Base-by-base conservation (phyloP, 2,113 vertebrate genomes). In the Gambusia holbrooki region DNA sequence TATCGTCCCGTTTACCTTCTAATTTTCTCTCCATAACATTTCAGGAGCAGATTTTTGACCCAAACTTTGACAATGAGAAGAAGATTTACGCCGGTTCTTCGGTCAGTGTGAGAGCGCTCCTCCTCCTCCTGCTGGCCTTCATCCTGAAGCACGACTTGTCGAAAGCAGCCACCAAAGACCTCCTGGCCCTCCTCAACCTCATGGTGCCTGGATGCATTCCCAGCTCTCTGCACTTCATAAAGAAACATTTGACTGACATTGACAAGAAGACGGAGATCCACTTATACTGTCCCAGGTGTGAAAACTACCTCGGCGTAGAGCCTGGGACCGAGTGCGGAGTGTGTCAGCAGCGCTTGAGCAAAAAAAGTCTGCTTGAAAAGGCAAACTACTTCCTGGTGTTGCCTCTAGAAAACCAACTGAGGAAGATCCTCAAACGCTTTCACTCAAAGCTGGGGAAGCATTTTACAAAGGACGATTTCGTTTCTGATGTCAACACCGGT, bases 71-170 rank as follows among this genome's bases (percentile, higher is more conserved):
- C n/a, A n/a, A n/a, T n/a, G n/a, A n/a, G n/a, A n/a, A n/a, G n/a
- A n/a, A n/a, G n/a, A n/a, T n/a, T n/a, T n/a, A n/a, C n/a, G n/a
- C n/a, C n/a, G n/a, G n/a, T n/a, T n/a, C n/a, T n/a, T n/a, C 74
- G 17, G 29, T 76, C 13, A 69, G 66, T 0, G 29, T 35, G 37
- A 67, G 74, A 15, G 25, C 74, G 8, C 74, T 76, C 66, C 66
- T 69, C 22, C 58, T 76, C 25, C 66, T 76, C 60, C 66, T 76
- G 58, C 15, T 69, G 66, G 58, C 64, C 0, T 79, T 79, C 30
- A n/a, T 79, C n/a, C 54, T 79, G 54, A 79, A 72, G n/a, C 76
- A 79, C 17, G n/a, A 58, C 29, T 32, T 79, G 63, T 72, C 76
- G 0, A 72, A 73, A 48, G 69, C 76, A 35, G 76, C 76, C 40